phyloP scores from a whole-genome alignment of 2,888 invertebrate genomes.

The Caenorhabditis sinica region DNA sequence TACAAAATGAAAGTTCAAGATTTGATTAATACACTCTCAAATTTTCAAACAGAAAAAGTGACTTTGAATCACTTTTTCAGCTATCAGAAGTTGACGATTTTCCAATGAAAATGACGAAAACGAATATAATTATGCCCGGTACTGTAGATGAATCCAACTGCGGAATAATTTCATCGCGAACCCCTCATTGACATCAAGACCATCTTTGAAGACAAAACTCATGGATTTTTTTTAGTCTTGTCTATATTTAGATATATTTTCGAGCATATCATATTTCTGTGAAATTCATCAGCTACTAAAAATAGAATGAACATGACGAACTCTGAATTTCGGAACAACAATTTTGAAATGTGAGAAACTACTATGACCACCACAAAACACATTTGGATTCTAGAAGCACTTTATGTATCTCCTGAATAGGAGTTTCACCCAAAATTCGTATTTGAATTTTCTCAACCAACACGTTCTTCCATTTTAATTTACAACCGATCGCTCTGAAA shows the following conservation, averaged over 20 bases:
- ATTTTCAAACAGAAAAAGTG: no score
- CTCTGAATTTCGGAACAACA: background rate
- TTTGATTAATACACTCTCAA: no score
- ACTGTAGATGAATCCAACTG: no score
- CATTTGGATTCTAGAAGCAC: background rate
- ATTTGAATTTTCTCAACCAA: background rate
- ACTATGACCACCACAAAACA: background rate
- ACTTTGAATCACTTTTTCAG: no score
- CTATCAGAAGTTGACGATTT: no score
- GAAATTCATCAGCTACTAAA: background rate
- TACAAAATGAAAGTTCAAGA: no score
- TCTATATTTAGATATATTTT: background rate
- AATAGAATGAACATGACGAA: conserved; percentile 4
- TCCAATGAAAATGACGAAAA: no score
- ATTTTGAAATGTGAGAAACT: conserved; percentile 12
- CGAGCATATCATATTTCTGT: conserved; percentile 10
- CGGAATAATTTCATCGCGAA: no score
- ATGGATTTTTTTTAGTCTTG: no score
- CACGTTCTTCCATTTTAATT: background rate
- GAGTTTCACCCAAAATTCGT: background rate
- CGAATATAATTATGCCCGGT: no score
- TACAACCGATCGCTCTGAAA: conserved; percentile 28
- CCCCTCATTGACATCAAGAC: no score
- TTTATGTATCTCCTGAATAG: background rate
- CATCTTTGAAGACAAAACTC: background rate